phyloP scores from a whole-genome alignment of 2,888 invertebrate genomes.

The Lasius platythorax region DNA sequence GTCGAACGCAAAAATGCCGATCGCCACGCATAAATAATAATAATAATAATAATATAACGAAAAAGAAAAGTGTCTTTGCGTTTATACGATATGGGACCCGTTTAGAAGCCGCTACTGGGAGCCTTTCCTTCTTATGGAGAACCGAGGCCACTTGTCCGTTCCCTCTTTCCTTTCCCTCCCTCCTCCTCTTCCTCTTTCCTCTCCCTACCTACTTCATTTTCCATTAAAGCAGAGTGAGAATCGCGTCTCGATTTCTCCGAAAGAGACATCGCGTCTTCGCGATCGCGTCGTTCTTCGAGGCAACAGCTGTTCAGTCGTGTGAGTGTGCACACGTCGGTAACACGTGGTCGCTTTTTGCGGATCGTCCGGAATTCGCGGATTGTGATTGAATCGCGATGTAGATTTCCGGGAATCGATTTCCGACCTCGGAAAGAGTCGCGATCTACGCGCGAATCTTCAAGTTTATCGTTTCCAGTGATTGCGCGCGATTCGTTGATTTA shows the following conservation, averaged over 20 bases:
- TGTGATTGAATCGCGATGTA: conserved; percentile 10
- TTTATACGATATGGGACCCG: not conserved
- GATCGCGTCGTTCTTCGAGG: conserved; percentile 64
- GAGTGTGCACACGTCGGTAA: conserved; percentile 60
- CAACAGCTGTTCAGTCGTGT: conserved; percentile 69
- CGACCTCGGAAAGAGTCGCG: not conserved
- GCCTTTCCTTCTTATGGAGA: not conserved
- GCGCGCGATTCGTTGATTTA: not conserved
- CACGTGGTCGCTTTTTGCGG: conserved; percentile 63
- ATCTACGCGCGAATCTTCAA: not conserved
- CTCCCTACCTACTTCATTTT: conserved; percentile 43
- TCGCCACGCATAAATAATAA: not conserved
- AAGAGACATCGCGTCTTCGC: conserved; percentile 60
- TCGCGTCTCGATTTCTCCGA: conserved; percentile 65
- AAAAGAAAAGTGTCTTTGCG: not conserved
- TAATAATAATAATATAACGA: not conserved
- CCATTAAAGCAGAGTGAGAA: conserved; percentile 46
- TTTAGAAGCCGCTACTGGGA: not conserved
- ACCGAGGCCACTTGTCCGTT: conserved; percentile 7
- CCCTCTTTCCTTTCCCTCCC: conserved; percentile 34
- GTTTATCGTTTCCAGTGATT: not conserved
- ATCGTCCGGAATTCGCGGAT: not conserved
- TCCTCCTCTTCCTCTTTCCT: not conserved
- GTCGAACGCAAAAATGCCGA: not conserved
- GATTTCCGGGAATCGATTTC: conserved; percentile 18